A percentile compares a stretch with the other conserved stretches of the same genome.
Evolutionary conservation across 2,888 invertebrate species (phyloP).

Genomic region (Harpagoxenus sublaevis): DNA sequence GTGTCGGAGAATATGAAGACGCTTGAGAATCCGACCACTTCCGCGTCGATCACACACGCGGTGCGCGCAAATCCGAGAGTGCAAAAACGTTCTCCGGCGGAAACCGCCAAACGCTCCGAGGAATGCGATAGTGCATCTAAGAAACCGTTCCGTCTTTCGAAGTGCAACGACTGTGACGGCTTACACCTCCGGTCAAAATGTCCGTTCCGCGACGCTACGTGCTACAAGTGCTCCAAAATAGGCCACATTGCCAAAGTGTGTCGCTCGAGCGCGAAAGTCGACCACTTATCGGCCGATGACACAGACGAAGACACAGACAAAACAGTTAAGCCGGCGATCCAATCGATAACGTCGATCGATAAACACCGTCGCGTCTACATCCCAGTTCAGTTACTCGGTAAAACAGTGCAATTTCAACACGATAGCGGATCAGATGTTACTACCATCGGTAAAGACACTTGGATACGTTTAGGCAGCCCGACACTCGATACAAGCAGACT

Average conservation of each 20-base stretch:
- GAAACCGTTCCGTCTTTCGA: not conserved
- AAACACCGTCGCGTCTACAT: not conserved
- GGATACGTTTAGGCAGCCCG: not conserved
- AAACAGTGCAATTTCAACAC: not conserved
- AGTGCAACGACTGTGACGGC: conserved; percentile 20
- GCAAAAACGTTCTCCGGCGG: not conserved
- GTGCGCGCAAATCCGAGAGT: not conserved
- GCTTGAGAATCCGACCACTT: not conserved
- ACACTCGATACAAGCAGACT: not conserved
- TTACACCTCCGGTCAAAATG: not conserved
- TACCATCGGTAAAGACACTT: not conserved
- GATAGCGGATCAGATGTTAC: not conserved
- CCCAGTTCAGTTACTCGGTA: not conserved
- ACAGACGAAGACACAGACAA: no score
- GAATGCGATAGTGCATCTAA: no score
- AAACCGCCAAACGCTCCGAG: not conserved
- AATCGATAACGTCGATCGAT: not conserved
- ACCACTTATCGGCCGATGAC: not conserved
- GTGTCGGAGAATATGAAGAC: not conserved
- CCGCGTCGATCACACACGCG: not conserved
- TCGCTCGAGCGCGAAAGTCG: not conserved
- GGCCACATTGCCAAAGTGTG: conserved; percentile 3
- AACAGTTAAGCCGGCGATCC: not conserved
- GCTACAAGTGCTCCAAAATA: not conserved
- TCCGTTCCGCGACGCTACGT: conserved; percentile 1